Base-by-base conservation (phyloP, 2,888 invertebrate species). In the Tiliacea citrago region DNA sequence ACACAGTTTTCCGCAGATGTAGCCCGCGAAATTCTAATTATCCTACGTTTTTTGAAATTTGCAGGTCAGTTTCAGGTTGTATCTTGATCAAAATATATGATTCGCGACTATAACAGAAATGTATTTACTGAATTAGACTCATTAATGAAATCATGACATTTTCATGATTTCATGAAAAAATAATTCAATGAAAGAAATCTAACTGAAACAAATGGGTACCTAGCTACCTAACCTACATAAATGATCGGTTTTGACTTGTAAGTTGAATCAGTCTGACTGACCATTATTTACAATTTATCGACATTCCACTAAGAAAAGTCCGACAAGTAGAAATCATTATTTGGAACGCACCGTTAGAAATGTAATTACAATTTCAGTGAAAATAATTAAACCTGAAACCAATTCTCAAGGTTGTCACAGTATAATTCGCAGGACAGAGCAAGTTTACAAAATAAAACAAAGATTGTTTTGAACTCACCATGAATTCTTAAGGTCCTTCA, bases 401-500 rank as follows among this genome's bases (percentile, higher is more conserved):
- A 84, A 83, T 86, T 75, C 70, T 79, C 85, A 84, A 87, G 85
- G 84, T 86, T 86, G 68, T 67, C 58, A 57, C 21, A 49, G 70
- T 60, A 61, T n/a, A n/a, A n/a, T 55, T 51, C 45, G 21, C n/a
- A 67, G 29, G 57, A 63, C 24, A 55, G 49, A 42, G 21, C 29
- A 73, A 61, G 66, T 84, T 73, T 73, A 73, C 5, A 35, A 39
- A 4, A 39, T 73, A 66, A 82, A 77, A 73, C 70, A 75, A 68
- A 49, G 45, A 66, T 45, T 55, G 42, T 68, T 71, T 49, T 68
- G 10, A 55, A 95, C 97, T 96, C 90, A 97, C 97, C 97, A 97
- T 84, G 97, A 97, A 90, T 97, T 97, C 88, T 93, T 96, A 42
- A 96, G 90, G 86, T 96, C 96, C 88, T 97, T 97, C 74, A 97